Evolutionary conservation across 2,797 vertebrate genomes (phyloP).

Genomic region (Lepus oiostolus): DNA sequence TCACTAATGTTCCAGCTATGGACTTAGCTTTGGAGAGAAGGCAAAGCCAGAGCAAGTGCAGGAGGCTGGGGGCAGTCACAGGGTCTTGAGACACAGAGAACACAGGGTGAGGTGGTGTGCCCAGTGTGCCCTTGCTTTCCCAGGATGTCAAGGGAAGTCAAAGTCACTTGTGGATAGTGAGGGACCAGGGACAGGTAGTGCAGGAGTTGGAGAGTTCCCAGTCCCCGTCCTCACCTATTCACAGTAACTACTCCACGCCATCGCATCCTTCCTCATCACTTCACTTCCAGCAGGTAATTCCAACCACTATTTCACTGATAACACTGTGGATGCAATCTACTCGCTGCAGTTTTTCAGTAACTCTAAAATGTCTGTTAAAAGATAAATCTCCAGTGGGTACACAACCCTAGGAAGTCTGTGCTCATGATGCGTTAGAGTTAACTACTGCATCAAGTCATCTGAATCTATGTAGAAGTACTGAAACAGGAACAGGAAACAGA

Average conservation of each 20-base stretch:
- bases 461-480: neutral
- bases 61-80: neutral
- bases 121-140: neutral
- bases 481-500: neutral
- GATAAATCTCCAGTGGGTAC: neutral
- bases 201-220: neutral
- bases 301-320: neutral
- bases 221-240: neutral
- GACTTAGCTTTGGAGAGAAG: neutral
- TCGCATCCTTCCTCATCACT: neutral
- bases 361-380: neutral
- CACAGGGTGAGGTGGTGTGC: neutral
- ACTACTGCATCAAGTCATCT: neutral
- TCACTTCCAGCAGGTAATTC: neutral
- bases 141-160: neutral
- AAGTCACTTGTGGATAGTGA: neutral
- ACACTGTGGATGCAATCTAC: neutral
- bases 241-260: neutral
- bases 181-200: neutral
- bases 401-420: fast-evolving
- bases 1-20: neutral
- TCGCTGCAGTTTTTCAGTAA: neutral
- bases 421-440: neutral
- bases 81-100: neutral
- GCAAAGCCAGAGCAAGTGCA: neutral